Conservation (phyloP, 2,888 invertebrate species). For the Beris morrisii region DNA sequence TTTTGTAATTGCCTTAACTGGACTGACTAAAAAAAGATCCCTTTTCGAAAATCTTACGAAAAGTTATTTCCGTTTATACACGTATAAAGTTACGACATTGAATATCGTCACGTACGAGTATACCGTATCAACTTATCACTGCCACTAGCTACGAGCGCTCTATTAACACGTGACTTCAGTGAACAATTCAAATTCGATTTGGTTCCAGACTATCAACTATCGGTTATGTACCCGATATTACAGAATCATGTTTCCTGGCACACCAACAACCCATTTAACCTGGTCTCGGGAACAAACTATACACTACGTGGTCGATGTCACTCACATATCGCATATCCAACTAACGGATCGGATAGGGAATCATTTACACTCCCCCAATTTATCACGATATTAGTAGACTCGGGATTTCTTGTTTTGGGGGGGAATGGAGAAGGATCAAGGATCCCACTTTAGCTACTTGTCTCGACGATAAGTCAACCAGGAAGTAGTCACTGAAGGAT, state of each 20-base stretch:
- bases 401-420: background rate
- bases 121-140: background rate
- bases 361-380: constrained; percentile 25
- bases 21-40: too few species aligned
- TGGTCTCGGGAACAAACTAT: background rate
- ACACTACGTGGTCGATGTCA: constrained; percentile 15
- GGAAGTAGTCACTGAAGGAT: constrained; percentile 37
- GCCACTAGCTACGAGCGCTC: constrained; percentile 14
- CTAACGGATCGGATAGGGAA: constrained; percentile 4
- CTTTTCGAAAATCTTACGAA: too few species aligned
- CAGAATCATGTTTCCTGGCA: constrained; percentile 31
- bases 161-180: constrained; percentile 18
- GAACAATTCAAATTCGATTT: constrained; percentile 31
- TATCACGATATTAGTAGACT: constrained; percentile 20
- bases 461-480: constrained; percentile 29
- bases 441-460: constrained; percentile 30
- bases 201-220: constrained; percentile 31
- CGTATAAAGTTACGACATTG: too few species aligned
- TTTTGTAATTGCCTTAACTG: too few species aligned
- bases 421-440: constrained; percentile 3
- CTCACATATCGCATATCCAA: constrained; percentile 13
- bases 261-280: constrained; percentile 20
- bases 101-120: too few species aligned
- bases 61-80: too few species aligned
- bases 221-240: constrained; percentile 33